These are phyloP conservation scores for Eumerus sabulonum DNA, from an alignment of 2,888 invertebrate genomes.

Conservation along the genomic window DNA sequence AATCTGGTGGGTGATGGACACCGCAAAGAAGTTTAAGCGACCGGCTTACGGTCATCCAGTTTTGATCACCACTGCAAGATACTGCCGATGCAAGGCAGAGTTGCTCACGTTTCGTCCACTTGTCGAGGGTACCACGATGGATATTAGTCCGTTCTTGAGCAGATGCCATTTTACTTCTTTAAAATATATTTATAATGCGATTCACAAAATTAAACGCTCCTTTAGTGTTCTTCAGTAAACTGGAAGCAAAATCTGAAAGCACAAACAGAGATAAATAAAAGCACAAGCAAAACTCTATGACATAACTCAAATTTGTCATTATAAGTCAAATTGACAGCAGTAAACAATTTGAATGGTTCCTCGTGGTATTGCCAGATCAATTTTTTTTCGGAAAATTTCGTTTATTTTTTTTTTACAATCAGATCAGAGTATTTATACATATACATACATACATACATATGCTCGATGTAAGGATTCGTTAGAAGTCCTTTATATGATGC, in stretches of 20 bases:
- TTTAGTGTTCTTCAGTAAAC: not conserved
- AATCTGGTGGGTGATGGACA: slow-evolving; percentile 83
- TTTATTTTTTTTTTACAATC: no score
- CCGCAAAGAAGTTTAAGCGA: slow-evolving; percentile 87
- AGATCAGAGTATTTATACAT: no score
- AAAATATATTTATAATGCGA: not conserved
- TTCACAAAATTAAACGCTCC: not conserved
- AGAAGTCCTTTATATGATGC: no score
- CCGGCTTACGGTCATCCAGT: slow-evolving; percentile 94
- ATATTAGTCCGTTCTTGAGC: slow-evolving; percentile 76
- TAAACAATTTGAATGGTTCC: no score
- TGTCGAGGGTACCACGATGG: slow-evolving; percentile 88
- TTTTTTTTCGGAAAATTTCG: no score
- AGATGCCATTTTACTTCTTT: slow-evolving; percentile 68
- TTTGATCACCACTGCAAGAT: slow-evolving; percentile 91
- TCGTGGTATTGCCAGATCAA: no score
- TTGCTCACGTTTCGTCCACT: slow-evolving; percentile 92
- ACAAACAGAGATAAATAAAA: no score
- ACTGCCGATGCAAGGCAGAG: slow-evolving; percentile 92
- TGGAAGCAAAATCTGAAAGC: not conserved
- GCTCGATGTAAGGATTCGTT: no score
- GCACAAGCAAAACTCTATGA: no score
- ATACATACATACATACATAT: no score
- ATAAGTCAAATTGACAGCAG: no score
- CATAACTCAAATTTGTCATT: no score